These are phyloP conservation scores for Excalfactoria chinensis DNA, from an alignment of 2,113 vertebrate genomes.

Conservation along the genomic window DNA sequence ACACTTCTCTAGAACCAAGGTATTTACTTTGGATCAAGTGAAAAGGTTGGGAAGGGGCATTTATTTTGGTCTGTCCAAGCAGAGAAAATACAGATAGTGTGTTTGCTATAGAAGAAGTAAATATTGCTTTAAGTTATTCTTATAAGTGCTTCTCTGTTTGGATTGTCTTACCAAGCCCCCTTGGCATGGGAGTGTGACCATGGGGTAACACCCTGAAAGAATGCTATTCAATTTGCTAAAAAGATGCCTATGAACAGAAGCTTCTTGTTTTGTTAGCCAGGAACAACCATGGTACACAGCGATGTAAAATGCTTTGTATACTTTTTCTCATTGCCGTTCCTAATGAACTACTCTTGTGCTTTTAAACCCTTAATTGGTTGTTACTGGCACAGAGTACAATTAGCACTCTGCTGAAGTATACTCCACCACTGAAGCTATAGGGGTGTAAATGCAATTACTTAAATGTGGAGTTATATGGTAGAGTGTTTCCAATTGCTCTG, in stretches of 20 bases:
- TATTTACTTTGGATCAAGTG: not conserved
- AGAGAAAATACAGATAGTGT: not conserved
- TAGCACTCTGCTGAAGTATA: not conserved
- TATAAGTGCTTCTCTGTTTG: not conserved
- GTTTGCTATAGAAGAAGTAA: not conserved
- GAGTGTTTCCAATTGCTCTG: not conserved
- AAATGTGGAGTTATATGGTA: not conserved
- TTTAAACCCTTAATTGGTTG: not conserved
- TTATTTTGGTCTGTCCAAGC: not conserved
- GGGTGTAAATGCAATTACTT: not conserved
- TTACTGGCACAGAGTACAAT: not conserved
- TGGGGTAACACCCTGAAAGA: not conserved
- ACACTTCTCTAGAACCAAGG: not conserved
- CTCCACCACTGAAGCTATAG: not conserved
- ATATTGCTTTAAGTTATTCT: not conserved
- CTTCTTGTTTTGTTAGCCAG: not conserved
- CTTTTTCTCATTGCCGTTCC: not conserved
- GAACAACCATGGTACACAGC: not conserved
- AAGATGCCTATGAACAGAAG: not conserved
- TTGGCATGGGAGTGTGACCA: not conserved
- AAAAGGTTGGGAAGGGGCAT: not conserved
- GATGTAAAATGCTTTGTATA: not conserved
- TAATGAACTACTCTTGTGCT: not conserved
- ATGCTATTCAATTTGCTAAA: not conserved
- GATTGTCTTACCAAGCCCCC: not conserved